Evolutionary conservation across 1,140 invertebrate genomes (phyloP).

Genomic region (Vanessa atalanta): DNA sequence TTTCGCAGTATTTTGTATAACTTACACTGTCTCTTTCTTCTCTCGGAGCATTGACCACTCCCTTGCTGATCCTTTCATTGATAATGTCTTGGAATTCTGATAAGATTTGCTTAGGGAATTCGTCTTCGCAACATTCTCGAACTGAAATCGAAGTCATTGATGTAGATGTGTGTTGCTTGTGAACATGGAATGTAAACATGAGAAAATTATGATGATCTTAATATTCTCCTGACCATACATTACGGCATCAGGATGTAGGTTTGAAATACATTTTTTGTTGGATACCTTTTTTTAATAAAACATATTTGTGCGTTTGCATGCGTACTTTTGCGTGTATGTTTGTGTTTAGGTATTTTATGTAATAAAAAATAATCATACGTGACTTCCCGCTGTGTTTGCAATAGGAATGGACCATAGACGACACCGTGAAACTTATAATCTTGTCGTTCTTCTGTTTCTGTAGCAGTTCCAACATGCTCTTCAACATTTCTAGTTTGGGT

Average conservation of each 20-base stretch:
- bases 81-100: slow-evolving; percentile 69
- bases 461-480: slow-evolving; percentile 81
- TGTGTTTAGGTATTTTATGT: not conserved
- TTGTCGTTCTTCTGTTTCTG: slow-evolving; percentile 80
- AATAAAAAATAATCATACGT: slow-evolving; percentile 46
- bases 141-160: slow-evolving; percentile 52
- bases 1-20: not conserved
- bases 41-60: slow-evolving; percentile 48
- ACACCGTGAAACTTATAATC: slow-evolving; percentile 85
- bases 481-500: slow-evolving; percentile 82
- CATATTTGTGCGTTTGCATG: too few relatives aligned
- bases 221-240: too few relatives aligned
- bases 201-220: too few relatives aligned
- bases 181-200: not conserved
- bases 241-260: too few relatives aligned
- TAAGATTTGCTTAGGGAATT: slow-evolving; percentile 57
- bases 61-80: slow-evolving; percentile 50
- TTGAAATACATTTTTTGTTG: too few relatives aligned
- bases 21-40: slow-evolving; percentile 65
- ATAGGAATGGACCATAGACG: slow-evolving; percentile 87
- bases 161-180: not conserved
- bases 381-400: slow-evolving; percentile 82
- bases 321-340: too few relatives aligned
- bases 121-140: slow-evolving; percentile 73
- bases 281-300: too few relatives aligned